A percentile compares a stretch with the other conserved stretches of the same genome.
Evolutionary conservation across 2,797 vertebrate genomes (phyloP).

Genomic region (Apogon hyalosoma): DNA sequence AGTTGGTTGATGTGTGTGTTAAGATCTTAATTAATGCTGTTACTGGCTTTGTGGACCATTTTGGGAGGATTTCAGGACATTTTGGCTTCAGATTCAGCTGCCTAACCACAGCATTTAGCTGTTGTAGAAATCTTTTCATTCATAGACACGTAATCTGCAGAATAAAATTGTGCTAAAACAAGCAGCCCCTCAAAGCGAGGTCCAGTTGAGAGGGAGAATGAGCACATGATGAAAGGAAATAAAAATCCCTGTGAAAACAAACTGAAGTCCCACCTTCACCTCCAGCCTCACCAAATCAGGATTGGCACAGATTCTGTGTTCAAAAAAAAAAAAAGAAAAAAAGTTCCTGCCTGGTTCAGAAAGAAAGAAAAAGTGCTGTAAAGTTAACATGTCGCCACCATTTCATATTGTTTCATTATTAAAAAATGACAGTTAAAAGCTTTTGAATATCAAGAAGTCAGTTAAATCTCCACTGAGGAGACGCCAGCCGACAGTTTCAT

Average conservation of each 20-base stretch:
- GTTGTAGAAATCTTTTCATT: conserved; percentile 29
- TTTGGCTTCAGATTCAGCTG: conserved; percentile 67
- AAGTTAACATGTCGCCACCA: conserved; percentile 56
- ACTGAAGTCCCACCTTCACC: conserved; percentile 15
- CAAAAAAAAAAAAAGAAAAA: conserved; percentile 3
- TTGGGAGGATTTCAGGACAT: conserved; percentile 23
- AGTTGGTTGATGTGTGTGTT: conserved; percentile 34
- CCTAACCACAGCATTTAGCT: conserved; percentile 38
- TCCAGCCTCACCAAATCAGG: neutral
- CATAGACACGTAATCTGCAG: conserved; percentile 27
- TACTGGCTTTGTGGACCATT: conserved; percentile 18
- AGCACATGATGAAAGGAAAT: conserved; percentile 42
- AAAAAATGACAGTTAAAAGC: conserved; percentile 68
- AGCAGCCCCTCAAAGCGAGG: neutral
- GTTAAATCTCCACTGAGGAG: conserved; percentile 58
- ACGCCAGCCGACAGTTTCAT: conserved; percentile 32
- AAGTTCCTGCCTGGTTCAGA: conserved; percentile 15
- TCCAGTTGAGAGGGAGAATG: conserved; percentile 17
- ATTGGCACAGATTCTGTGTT: conserved; percentile 66
- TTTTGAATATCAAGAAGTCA: conserved; percentile 74
- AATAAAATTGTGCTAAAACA: conserved; percentile 33
- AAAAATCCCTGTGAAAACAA: conserved; percentile 36
- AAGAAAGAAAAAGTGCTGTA: conserved; percentile 56
- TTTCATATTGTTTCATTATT: conserved; percentile 29
- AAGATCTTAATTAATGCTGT: conserved; percentile 17